Evolutionary conservation across 2,113 vertebrate genomes (phyloP).

Genomic region (Holacanthus passer): DNA sequence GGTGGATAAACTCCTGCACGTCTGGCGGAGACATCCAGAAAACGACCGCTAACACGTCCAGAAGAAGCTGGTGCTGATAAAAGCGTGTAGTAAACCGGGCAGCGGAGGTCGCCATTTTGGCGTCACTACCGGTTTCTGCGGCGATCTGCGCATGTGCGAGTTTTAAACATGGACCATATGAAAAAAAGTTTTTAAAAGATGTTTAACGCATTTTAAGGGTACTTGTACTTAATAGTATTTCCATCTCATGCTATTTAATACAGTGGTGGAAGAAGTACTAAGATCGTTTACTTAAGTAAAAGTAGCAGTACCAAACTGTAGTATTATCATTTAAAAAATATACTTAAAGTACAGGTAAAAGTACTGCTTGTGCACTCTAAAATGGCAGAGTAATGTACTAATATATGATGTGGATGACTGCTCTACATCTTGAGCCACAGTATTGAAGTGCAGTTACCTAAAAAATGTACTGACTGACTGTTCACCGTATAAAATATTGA

Average conservation of each 20-base stretch:
- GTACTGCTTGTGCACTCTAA: no score
- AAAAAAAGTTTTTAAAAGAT: no score
- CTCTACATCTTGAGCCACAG: no score
- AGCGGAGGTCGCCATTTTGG: slow-evolving; percentile 76
- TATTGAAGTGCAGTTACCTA: no score
- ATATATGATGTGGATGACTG: no score
- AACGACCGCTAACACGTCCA: background rate
- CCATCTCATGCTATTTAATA: background rate
- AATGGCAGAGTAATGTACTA: no score
- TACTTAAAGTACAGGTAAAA: background rate
- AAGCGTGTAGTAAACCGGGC: slow-evolving; percentile 40
- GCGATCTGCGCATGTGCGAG: slow-evolving; percentile 62
- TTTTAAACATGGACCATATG: background rate
- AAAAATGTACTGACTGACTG: no score
- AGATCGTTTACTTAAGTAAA: background rate
- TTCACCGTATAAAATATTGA: no score
- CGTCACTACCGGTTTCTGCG: slow-evolving; percentile 43
- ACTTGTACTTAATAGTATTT: background rate
- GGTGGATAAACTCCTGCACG: slow-evolving; percentile 4
- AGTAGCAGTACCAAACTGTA: no score
- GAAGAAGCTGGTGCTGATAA: slow-evolving; percentile 37
- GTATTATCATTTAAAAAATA: no score
- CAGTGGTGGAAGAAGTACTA: background rate
- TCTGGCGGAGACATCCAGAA: background rate
- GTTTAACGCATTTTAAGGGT: background rate